Conservation (phyloP, 1,140 invertebrate species). For the Pseudachorutes palmiensis region DNA sequence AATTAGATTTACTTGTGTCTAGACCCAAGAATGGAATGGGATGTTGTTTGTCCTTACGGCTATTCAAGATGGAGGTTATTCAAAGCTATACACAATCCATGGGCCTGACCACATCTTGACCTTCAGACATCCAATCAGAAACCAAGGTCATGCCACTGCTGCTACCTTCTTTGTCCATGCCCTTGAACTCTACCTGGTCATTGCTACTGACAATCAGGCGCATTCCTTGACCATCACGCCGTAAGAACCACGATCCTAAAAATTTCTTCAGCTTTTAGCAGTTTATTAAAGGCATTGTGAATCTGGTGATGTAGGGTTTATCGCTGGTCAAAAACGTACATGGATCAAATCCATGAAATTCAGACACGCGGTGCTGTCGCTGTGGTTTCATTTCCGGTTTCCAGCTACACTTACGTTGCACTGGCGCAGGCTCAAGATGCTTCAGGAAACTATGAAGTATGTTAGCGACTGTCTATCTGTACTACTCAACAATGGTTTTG, state of each 20-base stretch:
- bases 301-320: conserved; percentile 10
- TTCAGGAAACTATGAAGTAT: conserved; percentile 12
- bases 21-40: conserved; percentile 19
- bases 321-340: conserved; percentile 26
- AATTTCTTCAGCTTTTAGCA: not conserved
- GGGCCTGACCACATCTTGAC: not conserved
- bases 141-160: conserved; percentile 16
- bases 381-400: conserved; percentile 14
- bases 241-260: not conserved
- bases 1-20: not conserved
- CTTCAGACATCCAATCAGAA: conserved; percentile 20
- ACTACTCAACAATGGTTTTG: no score
- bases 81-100: conserved; percentile 20
- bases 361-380: conserved; percentile 23
- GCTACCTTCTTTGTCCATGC: conserved; percentile 19
- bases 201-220: conserved; percentile 17
- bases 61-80: conserved; percentile 13
- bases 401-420: conserved; percentile 15
- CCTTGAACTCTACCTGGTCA: conserved; percentile 15
- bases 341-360: conserved; percentile 32
- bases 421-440: conserved; percentile 19
- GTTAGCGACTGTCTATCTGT: no score
- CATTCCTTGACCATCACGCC: conserved; percentile 23
- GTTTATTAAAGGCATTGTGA: no score
- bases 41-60: conserved; percentile 17